A percentile compares a stretch with the other conserved stretches of the same genome.
Evolutionary conservation across 2,888 invertebrate genomes (phyloP).

Genomic region (Sphaerophoria rueppellii): DNA sequence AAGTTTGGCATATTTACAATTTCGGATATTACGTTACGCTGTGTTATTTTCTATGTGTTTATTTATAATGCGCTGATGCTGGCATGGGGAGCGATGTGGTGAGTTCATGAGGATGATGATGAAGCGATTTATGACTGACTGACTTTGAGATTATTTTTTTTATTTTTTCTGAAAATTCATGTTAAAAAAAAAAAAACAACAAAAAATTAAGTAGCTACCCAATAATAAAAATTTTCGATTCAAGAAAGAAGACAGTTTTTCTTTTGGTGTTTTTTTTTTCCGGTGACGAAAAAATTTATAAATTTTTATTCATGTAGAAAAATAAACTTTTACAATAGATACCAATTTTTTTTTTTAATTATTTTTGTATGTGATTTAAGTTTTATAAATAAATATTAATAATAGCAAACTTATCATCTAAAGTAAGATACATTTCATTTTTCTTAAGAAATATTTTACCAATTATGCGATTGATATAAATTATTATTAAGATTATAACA

Average conservation of each 20-base stretch:
- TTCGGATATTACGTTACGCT: slow-evolving; percentile 65
- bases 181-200: slow-evolving; percentile 44
- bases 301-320: slow-evolving; percentile 70
- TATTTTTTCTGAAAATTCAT: slow-evolving; percentile 50
- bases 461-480: slow-evolving; percentile 20
- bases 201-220: slow-evolving; percentile 13
- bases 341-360: slow-evolving; percentile 47
- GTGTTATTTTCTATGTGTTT: slow-evolving; percentile 69
- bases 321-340: slow-evolving; percentile 68
- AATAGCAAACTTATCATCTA: slow-evolving; percentile 43
- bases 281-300: slow-evolving; percentile 58
- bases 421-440: slow-evolving; percentile 26
- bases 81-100: slow-evolving; percentile 60
- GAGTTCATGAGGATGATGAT: slow-evolving; percentile 69
- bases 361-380: slow-evolving; percentile 19
- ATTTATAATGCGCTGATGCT: slow-evolving; percentile 63
- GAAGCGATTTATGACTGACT: slow-evolving; percentile 51
- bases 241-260: slow-evolving; percentile 36
- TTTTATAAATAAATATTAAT: slow-evolving; percentile 19
- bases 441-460: slow-evolving; percentile 7
- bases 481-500: slow-evolving; percentile 38
- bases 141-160: slow-evolving; percentile 14
- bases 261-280: slow-evolving; percentile 47
- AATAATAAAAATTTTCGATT: background rate
- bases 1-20: slow-evolving; percentile 69